These are phyloP conservation scores for Coracopsis vasa DNA, from an alignment of 2,113 vertebrate genomes.

Conservation along the genomic window DNA sequence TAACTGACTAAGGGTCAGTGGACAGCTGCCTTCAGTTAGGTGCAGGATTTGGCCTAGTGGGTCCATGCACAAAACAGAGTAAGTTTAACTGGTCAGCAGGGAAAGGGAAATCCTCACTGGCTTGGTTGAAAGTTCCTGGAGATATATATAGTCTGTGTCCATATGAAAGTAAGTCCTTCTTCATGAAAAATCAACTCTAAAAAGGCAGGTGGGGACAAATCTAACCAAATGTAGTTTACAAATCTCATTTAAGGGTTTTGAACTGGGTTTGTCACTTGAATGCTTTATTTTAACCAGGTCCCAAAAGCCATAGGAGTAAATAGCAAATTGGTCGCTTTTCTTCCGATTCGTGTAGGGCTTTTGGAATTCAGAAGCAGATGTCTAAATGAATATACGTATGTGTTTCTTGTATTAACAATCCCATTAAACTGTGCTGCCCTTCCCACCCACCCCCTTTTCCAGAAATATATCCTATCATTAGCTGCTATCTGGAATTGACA, in stretches of 20 bases:
- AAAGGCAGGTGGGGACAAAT: background rate
- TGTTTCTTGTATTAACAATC: slow-evolving; percentile 67
- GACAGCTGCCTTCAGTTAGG: background rate
- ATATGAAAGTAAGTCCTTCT: background rate
- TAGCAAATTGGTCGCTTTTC: background rate
- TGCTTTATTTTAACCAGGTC: background rate
- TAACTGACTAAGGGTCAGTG: background rate
- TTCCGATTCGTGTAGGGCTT: background rate
- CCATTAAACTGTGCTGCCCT: slow-evolving; percentile 44
- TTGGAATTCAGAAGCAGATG: slow-evolving; percentile 44
- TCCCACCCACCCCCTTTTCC: slow-evolving; percentile 52
- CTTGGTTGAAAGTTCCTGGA: background rate
- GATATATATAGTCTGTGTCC: background rate
- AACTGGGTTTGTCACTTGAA: background rate
- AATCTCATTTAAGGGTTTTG: background rate
- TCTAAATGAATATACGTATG: slow-evolving; percentile 59
- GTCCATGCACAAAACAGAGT: background rate
- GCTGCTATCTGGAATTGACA: slow-evolving; percentile 90
- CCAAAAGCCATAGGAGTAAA: background rate
- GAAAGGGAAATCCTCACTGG: background rate
- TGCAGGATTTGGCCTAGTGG: background rate
- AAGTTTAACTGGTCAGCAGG: background rate
- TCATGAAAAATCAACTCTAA: background rate
- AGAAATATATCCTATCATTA: slow-evolving; percentile 87
- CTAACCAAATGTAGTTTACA: background rate